Percentiles rank a stretch among this genome's conserved stretches.
These are phyloP conservation scores for Psococerastis gibbosa DNA, from an alignment of 2,888 invertebrate genomes.

Conservation along the genomic window DNA sequence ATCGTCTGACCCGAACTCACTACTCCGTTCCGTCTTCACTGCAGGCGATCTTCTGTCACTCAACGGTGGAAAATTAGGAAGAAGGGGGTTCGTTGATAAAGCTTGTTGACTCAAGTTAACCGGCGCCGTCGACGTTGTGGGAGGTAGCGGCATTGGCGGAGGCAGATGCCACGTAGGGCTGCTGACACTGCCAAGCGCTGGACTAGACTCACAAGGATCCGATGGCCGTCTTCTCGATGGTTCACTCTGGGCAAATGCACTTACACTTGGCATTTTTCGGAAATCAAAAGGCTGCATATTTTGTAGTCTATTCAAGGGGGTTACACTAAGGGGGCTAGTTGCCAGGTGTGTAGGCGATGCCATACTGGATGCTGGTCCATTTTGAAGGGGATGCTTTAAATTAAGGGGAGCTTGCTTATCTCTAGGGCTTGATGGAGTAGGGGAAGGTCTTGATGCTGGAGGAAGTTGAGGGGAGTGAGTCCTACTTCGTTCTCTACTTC, in stretches of 20 bases:
- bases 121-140: conserved; percentile 31
- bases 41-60: conserved; percentile 20
- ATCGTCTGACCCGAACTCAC: conserved; percentile 33
- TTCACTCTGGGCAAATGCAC: conserved; percentile 17
- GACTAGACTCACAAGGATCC: conserved; percentile 20
- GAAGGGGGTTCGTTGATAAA: conserved; percentile 35
- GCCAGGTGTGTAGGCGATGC: conserved; percentile 38
- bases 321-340: conserved; percentile 43
- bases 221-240: conserved; percentile 19
- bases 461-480: conserved; percentile 19
- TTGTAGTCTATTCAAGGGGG: conserved; percentile 74
- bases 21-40: conserved; percentile 26
- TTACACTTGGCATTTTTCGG: conserved; percentile 37
- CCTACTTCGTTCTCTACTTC: neutral
- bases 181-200: conserved; percentile 38
- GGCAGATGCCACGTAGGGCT: conserved; percentile 30
- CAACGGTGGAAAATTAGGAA: conserved; percentile 32
- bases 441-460: conserved; percentile 27
- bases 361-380: conserved; percentile 28
- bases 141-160: conserved; percentile 37
- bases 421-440: conserved; percentile 25
- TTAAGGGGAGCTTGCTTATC: conserved; percentile 27
- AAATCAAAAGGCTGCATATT: conserved; percentile 94
- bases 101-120: conserved; percentile 28
- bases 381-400: conserved; percentile 28